phyloP scores from a whole-genome alignment of 2,888 invertebrate species.

The Byasa hedistus region DNA sequence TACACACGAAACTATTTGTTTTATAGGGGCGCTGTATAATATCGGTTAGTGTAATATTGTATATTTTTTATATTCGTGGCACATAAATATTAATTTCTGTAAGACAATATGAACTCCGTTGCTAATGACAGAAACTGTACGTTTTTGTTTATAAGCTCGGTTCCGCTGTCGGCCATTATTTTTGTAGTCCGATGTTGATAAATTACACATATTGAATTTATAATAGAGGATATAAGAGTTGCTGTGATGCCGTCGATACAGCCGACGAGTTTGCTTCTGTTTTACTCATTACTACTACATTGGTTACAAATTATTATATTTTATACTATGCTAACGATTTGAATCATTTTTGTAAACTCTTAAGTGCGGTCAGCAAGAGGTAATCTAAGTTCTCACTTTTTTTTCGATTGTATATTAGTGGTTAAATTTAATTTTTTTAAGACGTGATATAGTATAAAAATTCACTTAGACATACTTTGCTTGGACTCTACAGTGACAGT shows the following conservation, averaged over 20 bases:
- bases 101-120: constrained; percentile 40
- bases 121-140: constrained; percentile 31
- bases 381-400: constrained; percentile 16
- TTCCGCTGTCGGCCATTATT: constrained; percentile 44
- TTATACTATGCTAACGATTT: not conserved
- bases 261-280: constrained; percentile 26
- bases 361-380: constrained; percentile 7
- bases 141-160: constrained; percentile 36
- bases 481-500: not conserved
- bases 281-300: constrained; percentile 6
- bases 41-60: constrained; percentile 31
- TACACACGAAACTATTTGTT: constrained; percentile 28
- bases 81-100: constrained; percentile 37
- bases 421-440: constrained; percentile 16
- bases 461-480: constrained; percentile 13
- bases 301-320: not conserved
- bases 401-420: not conserved
- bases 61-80: constrained; percentile 36
- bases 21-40: constrained; percentile 30
- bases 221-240: constrained; percentile 40
- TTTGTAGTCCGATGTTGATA: constrained; percentile 45
- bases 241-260: constrained; percentile 33
- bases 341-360: not conserved
- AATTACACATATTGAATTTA: constrained; percentile 43
- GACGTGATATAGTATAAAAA: constrained; percentile 23